Percentiles rank a stretch among this genome's conserved stretches.
These are phyloP conservation scores for Hypselothyrea guttata DNA, from an alignment of 2,888 invertebrate species.

Conservation along the genomic window DNA sequence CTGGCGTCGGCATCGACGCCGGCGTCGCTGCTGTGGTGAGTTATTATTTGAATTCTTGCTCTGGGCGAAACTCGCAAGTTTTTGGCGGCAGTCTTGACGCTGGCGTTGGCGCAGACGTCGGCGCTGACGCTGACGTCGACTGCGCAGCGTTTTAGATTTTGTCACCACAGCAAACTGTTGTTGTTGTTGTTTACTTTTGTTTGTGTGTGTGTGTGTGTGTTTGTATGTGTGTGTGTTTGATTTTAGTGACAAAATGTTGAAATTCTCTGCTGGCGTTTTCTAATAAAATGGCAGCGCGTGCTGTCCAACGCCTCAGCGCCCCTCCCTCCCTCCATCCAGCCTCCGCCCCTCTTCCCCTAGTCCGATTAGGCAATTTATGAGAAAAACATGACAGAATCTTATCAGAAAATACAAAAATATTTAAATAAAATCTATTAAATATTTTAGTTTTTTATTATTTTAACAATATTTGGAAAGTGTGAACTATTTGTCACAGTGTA, in stretches of 20 bases:
- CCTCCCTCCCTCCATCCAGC: conserved; percentile 1
- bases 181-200: conserved; percentile 25
- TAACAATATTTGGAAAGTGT: too few species aligned
- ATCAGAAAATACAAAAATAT: too few species aligned
- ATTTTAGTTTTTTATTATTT: too few species aligned
- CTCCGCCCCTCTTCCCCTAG: background rate
- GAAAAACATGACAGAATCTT: too few species aligned
- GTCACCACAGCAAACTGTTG: conserved; percentile 38
- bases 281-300: conserved; percentile 76
- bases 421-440: too few species aligned
- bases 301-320: conserved; percentile 26
- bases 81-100: background rate
- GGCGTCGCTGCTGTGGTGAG: conserved; percentile 51
- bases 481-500: too few species aligned
- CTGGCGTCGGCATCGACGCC: conserved; percentile 23
- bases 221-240: conserved; percentile 28
- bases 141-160: conserved; percentile 29
- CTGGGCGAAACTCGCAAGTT: too few species aligned
- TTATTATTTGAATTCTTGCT: too few species aligned
- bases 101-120: background rate
- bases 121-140: conserved; percentile 30
- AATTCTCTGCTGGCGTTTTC: conserved; percentile 66
- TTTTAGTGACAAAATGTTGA: conserved; percentile 71
- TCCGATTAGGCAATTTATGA: too few species aligned
- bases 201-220: conserved; percentile 28